Conservation (phyloP, 1,140 invertebrate species). For the Calephelis virginiensis region DNA sequence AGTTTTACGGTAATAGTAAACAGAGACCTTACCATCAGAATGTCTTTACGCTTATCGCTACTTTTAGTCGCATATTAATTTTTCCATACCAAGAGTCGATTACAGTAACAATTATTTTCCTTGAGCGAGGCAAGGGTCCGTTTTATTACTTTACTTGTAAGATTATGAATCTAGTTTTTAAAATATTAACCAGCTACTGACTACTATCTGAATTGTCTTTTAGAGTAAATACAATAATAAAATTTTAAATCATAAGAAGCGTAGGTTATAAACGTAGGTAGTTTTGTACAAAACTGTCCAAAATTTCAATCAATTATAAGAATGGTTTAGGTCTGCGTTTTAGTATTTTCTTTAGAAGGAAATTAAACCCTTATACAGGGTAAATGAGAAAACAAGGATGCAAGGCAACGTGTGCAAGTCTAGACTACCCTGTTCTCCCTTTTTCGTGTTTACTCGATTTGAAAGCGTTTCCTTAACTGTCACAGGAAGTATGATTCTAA, state of each 20-base stretch:
- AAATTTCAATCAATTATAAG: too few relatives aligned
- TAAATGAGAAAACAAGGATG: too few relatives aligned
- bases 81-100: slow-evolving; percentile 32
- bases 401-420: too few relatives aligned
- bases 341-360: too few relatives aligned
- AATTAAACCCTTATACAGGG: too few relatives aligned
- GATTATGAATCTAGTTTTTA: slow-evolving; percentile 4
- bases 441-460: too few relatives aligned
- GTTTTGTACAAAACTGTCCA: too few relatives aligned
- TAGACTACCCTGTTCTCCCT: too few relatives aligned
- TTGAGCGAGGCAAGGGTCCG: slow-evolving; percentile 20
- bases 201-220: neutral
- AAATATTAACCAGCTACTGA: neutral
- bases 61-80: slow-evolving; percentile 44
- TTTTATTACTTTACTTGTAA: slow-evolving; percentile 23
- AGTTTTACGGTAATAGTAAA: slow-evolving; percentile 64
- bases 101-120: slow-evolving; percentile 36
- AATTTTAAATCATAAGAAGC: neutral
- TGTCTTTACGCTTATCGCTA: slow-evolving; percentile 51
- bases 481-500: too few relatives aligned
- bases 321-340: too few relatives aligned
- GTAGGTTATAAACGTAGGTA: too few relatives aligned
- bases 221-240: neutral
- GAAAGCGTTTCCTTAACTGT: too few relatives aligned
- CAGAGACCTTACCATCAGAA: slow-evolving; percentile 38